Base-by-base conservation (phyloP, 2,797 vertebrate species). In the Potorous gilbertii region DNA sequence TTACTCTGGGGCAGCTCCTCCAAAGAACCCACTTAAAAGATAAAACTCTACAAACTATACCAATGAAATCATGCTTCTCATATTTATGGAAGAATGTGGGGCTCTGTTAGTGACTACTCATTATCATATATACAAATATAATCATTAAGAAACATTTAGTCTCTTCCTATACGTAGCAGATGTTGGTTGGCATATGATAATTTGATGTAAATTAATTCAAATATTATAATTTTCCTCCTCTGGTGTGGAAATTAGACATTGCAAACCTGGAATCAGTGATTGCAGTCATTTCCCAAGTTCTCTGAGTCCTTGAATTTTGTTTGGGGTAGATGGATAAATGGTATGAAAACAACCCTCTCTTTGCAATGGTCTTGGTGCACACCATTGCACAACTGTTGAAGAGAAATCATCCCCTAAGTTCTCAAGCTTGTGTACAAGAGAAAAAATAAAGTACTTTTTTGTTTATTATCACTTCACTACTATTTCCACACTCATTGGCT, bases 131-230 rank as follows among this genome's bases (percentile, higher is more conserved):
- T 96, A 98, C 96, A 96, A 98, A 97, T 97, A 97, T 90, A 96
- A 97, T 93, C 91, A 13, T 91, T 94, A 93, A 95, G 0, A 2
- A 56, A 90, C 93, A 96, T 95, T 93, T 97, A 90, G 94, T 90
- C 96, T 97, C 93, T 97, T 24, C 18, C 97, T 97, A 97, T 94
- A 54, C 94, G 97, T 92, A 1, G 96, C 98, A 98, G 98, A 97
- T 98, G 97, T 95, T 97, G 97, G 97, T 97, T 92, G 96, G 94
- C 96, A 96, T 96, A 94, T 95, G 95, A 96, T 98, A 98, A 98
- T 97, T 98, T 93, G 90, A 97, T 98, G 97, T 96, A 98, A 98
- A 98, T 98, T 96, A 95, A 89, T 97, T 96, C 97, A 97, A 97
- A 97, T 97, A 97, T 97, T 97, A 97, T 98, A 97, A 98, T 98